Evolutionary conservation across 2,113 vertebrate species (phyloP).

Genomic region (Podiceps cristatus): DNA sequence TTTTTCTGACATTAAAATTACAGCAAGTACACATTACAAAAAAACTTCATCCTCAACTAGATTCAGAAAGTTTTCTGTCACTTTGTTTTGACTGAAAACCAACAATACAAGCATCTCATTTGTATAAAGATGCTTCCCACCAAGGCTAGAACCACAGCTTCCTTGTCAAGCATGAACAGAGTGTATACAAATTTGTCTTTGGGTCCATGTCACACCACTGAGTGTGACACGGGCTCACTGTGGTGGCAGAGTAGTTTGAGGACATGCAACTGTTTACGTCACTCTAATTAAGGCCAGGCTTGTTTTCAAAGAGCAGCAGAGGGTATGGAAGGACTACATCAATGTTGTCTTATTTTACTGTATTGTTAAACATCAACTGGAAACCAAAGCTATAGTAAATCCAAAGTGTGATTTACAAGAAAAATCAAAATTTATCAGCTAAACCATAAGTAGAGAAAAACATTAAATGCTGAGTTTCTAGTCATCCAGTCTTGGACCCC

Average conservation of each 20-base stretch:
- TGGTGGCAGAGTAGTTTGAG: background rate
- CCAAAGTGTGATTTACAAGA: background rate
- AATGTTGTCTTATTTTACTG: background rate
- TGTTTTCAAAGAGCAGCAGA: constrained; percentile 11
- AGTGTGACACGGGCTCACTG: background rate
- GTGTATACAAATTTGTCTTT: background rate
- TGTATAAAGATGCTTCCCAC: background rate
- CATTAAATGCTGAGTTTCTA: background rate
- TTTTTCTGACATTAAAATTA: background rate
- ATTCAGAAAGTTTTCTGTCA: background rate
- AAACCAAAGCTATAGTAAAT: background rate
- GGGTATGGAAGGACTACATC: background rate
- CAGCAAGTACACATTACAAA: background rate
- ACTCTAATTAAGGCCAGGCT: background rate
- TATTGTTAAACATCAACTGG: background rate
- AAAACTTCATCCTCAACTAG: background rate
- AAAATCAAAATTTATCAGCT: background rate
- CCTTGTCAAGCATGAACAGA: background rate
- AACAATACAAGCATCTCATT: constrained; percentile 1
- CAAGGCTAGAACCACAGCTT: background rate
- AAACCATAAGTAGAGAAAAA: background rate
- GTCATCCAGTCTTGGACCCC: background rate
- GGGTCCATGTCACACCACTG: background rate
- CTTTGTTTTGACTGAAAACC: constrained; percentile 28
- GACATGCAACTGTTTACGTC: background rate